Evolutionary conservation across 2,113 vertebrate genomes (phyloP).

Genomic region (Heterotilapia buettikoferi): DNA sequence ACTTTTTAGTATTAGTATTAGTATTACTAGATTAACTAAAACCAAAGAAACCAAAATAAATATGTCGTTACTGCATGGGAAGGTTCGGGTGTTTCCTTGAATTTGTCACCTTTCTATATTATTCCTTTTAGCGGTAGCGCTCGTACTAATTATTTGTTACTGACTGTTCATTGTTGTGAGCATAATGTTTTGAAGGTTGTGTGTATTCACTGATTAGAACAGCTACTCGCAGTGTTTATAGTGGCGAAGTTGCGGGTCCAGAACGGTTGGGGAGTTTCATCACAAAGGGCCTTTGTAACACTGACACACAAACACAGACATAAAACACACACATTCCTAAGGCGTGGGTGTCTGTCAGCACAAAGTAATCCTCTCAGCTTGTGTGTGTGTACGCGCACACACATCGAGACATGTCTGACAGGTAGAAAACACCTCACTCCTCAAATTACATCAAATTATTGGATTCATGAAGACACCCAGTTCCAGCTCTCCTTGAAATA

Average conservation of each 20-base stretch:
- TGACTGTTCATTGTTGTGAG: neutral
- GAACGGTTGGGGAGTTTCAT: neutral
- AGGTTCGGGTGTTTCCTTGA: neutral
- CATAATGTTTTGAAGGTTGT: neutral
- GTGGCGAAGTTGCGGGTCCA: neutral
- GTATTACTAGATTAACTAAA: neutral
- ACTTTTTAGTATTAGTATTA: neutral
- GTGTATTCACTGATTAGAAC: constrained; percentile 2
- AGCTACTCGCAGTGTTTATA: neutral
- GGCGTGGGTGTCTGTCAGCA: constrained; percentile 51
- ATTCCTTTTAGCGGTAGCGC: neutral
- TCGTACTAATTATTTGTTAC: neutral
- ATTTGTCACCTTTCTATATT: neutral
- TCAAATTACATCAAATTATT: neutral
- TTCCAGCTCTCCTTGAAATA: neutral
- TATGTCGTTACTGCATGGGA: neutral
- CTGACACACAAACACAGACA: neutral
- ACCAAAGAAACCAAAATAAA: neutral
- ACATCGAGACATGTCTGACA: neutral
- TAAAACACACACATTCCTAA: constrained; percentile 53
- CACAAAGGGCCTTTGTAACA: constrained; percentile 35
- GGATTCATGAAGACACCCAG: neutral
- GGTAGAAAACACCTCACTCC: neutral
- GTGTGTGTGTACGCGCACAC: neutral
- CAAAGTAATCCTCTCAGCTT: neutral